Conservation (phyloP, 2,888 invertebrate species). For the Dyspetes luteomarginatus region DNA sequence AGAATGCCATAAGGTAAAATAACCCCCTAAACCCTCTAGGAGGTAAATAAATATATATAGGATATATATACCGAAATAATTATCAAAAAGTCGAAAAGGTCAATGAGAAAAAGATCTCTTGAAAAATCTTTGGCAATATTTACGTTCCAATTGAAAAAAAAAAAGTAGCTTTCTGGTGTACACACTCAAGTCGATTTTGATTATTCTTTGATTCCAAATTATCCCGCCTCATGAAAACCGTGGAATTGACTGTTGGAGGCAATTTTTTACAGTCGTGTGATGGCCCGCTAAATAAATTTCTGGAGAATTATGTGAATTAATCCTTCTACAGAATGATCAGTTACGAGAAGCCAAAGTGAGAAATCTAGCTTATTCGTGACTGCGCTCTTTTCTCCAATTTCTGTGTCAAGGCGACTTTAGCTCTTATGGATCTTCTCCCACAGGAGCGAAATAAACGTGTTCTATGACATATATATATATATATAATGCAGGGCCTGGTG, state of each 20-base stretch:
- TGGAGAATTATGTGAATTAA: neutral
- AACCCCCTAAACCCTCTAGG: too few species aligned
- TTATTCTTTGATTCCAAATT: neutral
- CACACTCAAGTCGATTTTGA: neutral
- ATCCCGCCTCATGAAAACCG: too few species aligned
- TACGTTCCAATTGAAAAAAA: neutral
- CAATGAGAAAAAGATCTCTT: neutral
- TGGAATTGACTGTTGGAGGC: conserved; percentile 18
- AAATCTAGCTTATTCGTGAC: neutral
- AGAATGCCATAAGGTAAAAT: too few species aligned
- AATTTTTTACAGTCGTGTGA: conserved; percentile 12
- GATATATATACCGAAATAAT: neutral
- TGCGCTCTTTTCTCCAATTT: conserved; percentile 23
- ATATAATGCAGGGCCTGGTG: conserved; percentile 35
- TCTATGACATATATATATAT: neutral
- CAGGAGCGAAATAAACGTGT: neutral
- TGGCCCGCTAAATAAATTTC: conserved; percentile 28
- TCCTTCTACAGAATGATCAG: neutral
- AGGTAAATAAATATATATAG: neutral
- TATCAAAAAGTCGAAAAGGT: neutral
- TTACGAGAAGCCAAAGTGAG: conserved; percentile 13
- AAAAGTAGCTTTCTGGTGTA: neutral
- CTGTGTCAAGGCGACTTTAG: conserved; percentile 6
- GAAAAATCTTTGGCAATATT: neutral
- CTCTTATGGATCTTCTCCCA: conserved; percentile 39